A percentile compares a stretch with the other conserved stretches of the same genome.
These are phyloP conservation scores for Muscicapa comitata DNA, from an alignment of 2,797 vertebrate species.

Conservation along the genomic window DNA sequence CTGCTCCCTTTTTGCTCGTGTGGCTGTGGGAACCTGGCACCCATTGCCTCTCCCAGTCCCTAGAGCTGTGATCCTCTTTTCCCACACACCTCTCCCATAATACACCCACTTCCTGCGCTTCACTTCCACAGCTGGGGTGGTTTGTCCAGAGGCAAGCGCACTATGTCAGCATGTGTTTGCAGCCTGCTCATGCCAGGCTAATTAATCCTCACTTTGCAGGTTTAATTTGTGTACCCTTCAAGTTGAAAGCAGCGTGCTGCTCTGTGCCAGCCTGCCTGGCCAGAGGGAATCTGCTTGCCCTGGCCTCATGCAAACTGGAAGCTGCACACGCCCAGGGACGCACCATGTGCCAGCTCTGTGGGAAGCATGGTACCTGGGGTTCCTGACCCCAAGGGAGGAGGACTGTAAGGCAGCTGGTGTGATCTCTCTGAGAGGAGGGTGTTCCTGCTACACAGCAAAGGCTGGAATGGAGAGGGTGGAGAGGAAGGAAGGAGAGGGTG, in stretches of 20 bases:
- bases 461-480: neutral
- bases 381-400: neutral
- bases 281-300: neutral
- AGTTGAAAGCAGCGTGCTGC: neutral
- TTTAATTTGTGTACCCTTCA: conserved; percentile 52
- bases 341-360: accelerated
- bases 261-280: conserved; percentile 17
- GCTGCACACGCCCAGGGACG: accelerated
- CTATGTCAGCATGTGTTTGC: neutral
- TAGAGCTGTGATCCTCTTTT: neutral
- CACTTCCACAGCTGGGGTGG: neutral
- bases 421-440: neutral
- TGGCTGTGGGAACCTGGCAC: conserved; percentile 37
- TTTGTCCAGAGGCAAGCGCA: conserved; percentile 39
- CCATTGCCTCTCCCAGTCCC: neutral
- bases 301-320: neutral
- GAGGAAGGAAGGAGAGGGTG: neutral
- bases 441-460: neutral
- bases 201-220: conserved; percentile 51
- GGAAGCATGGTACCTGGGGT: neutral
- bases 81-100: conserved; percentile 1
- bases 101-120: neutral
- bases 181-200: conserved; percentile 7
- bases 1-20: neutral
- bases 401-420: neutral